A percentile compares a stretch with the other conserved stretches of the same genome.
Evolutionary conservation across 2,888 invertebrate genomes (phyloP).

Genomic region (Cordilura impudica): DNA sequence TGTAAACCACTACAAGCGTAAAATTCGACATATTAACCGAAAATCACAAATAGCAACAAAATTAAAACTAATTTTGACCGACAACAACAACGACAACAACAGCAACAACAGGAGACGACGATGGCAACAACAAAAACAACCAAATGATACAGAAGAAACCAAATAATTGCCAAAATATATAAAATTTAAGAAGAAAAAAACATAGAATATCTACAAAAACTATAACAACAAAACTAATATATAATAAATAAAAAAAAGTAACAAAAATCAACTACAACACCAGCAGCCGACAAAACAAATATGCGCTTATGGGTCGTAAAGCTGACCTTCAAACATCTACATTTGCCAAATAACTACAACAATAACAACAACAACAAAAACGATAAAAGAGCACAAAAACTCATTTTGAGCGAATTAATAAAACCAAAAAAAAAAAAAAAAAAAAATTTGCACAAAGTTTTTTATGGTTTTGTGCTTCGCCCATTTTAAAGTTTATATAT

Average conservation of each 20-base stretch:
- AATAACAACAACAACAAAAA: conserved; percentile 60
- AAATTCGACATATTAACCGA: conserved; percentile 35
- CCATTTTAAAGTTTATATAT: conserved; percentile 68
- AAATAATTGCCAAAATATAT: conserved; percentile 70
- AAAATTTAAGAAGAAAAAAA: conserved; percentile 60
- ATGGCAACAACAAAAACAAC: conserved; percentile 66
- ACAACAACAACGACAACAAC: conserved; percentile 39
- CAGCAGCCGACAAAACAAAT: conserved; percentile 58
- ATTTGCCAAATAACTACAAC: conserved; percentile 70
- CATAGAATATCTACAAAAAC: conserved; percentile 39
- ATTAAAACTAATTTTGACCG: conserved; percentile 31
- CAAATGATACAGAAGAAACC: conserved; percentile 39
- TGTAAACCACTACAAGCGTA: conserved; percentile 57
- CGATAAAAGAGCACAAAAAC: conserved; percentile 60
- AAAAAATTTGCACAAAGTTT: conserved; percentile 67
- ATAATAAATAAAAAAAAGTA: conserved; percentile 13
- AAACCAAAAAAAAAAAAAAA: conserved; percentile 53
- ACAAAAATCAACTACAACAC: conserved; percentile 56
- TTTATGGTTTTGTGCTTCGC: conserved; percentile 68
- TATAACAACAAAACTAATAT: conserved; percentile 66
- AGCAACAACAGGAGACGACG: conserved; percentile 56
- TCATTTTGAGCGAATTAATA: conserved; percentile 58
- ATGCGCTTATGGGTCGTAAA: conserved; percentile 77
- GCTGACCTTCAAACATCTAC: conserved; percentile 77
- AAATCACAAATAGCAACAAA: conserved; percentile 61